Base-by-base conservation (phyloP, 2,888 invertebrate species). In the Dynastes hyllus region DNA sequence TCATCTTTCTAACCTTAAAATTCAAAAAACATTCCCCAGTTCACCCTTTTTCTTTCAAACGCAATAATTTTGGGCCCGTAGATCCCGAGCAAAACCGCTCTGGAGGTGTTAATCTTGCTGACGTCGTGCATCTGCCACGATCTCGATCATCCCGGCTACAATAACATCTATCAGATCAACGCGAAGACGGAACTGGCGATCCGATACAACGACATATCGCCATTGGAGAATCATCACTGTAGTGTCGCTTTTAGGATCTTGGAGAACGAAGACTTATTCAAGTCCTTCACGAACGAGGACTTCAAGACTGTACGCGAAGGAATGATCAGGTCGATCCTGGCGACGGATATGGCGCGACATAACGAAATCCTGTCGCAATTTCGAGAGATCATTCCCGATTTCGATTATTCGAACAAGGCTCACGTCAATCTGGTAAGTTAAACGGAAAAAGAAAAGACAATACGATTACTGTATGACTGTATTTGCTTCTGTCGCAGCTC, bases 121-220 rank as follows among this genome's bases (percentile, higher is more conserved):
- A 94, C 95, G 69, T 95, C 95, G 78, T 94, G 93, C 88, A 94
- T 95, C 85, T 95, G 95, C 86, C 95, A 95, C 87, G 95, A 95
- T 88, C 91, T 95, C 80, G 94, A 94, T 88, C 94, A 94, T 90
- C 94, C 94, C 22, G 94, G 94, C 78, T 94, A 93, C 88, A 94
- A 94, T 89, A 94, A 94, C 87, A 94, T 94, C 84, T 94, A 94
- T 88, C 94, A 94, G 89, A 95, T 96, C 86, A 96, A 96, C 87
- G 95, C 95, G 66, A 92, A 94, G 85, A 96, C 96, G 63, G 95
- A 95, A 87, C 89, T 96, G 86, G 95, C 95, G 45, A 91, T 96
- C 82, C 92, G 95, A 87, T 96, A 96, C 90, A 96, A 96, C 89
- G 95, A 96, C 90, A 95, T 95, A 86, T 95, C 95, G 76, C 95